Evolutionary conservation across 1,140 invertebrate species (phyloP), one percentile per base, ranked within the genome.

Genomic region (Zaprionus gabonicus): DNA sequence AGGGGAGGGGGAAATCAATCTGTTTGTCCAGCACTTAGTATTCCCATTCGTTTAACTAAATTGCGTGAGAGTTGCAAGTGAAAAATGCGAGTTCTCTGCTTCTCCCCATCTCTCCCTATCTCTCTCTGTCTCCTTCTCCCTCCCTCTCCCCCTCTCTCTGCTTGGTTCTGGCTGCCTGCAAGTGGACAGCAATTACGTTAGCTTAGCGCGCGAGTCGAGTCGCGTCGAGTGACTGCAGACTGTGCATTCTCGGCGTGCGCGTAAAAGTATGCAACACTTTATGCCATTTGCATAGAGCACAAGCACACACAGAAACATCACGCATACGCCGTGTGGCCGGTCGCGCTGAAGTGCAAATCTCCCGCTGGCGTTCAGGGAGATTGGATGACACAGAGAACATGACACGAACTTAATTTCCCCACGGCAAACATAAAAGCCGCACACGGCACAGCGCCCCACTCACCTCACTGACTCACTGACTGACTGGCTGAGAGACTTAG

Each of bases 331-430:
- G 53, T 56, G 81, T 82, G 71, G 31, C 53, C 57, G 31, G 17
- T 65, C 46, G 49, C 27, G 65, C 34, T 68, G 27, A 31, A 60
- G 56, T 67, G 58, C 72, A 72, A 72, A 72, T 72, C 66, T 36
- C 23, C 51, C 46, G 20, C 57, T 38, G 34, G 6, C 28, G 51
- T 56, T 51, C 15, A 36, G 60, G 71, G 53, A 51, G 68, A 66
- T 82, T 65, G 71, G 62, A 80, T 79, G 84, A 82, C 85, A 82
- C 85, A 80, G 78, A 85, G 76, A 70, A 88, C 78, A 88, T 88
- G 84, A 88, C 84, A 90, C 81, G 83, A 88, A 90, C 84, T 90
- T 85, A 88, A 88, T 88, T 88, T 88, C 84, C 85, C 84, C 81
- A 88, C 81, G 84, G 76, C 72, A 79, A 71, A 71, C 57, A 60